Percentiles rank a stretch among this genome's conserved stretches.
phyloP scores from a whole-genome alignment of 2,113 vertebrate genomes.

The Acanthochromis polyacanthus region DNA sequence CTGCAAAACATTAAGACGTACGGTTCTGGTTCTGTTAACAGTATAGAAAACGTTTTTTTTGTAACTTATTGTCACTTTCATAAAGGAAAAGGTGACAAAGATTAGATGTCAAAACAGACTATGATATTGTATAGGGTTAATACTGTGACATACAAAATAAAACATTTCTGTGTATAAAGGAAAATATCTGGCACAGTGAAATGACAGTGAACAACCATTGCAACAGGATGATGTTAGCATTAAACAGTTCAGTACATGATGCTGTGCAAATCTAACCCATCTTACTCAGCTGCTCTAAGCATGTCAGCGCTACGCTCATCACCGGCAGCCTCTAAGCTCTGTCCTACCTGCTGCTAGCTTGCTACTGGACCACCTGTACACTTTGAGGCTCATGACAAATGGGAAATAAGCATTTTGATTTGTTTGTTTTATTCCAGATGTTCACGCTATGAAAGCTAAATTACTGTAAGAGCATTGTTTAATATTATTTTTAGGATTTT shows the following conservation, averaged over 20 bases:
- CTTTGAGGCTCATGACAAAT: slow-evolving; percentile 82
- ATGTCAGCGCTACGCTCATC: slow-evolving; percentile 59
- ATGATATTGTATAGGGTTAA: slow-evolving; percentile 82
- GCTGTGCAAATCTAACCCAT: slow-evolving; percentile 63
- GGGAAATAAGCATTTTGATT: neutral
- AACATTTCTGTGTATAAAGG: slow-evolving; percentile 80
- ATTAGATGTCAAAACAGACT: slow-evolving; percentile 84
- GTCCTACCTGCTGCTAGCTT: slow-evolving; percentile 62
- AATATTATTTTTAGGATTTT: too few relatives aligned
- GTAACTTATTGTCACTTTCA: slow-evolving; percentile 87
- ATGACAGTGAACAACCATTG: slow-evolving; percentile 82
- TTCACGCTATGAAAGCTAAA: too few relatives aligned
- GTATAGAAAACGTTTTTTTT: slow-evolving; percentile 83
- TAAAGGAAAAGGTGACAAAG: slow-evolving; percentile 86
- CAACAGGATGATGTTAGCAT: slow-evolving; percentile 84
- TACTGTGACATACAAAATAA: slow-evolving; percentile 83
- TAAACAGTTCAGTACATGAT: slow-evolving; percentile 78
- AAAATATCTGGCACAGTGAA: slow-evolving; percentile 77
- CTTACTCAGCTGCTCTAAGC: slow-evolving; percentile 59
- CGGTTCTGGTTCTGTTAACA: slow-evolving; percentile 84
- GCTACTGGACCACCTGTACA: slow-evolving; percentile 48
- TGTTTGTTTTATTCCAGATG: too few relatives aligned
- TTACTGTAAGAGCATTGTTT: too few relatives aligned
- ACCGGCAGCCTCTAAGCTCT: slow-evolving; percentile 55
- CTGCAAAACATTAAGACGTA: slow-evolving; percentile 99